phyloP scores from a whole-genome alignment of 2,797 vertebrate genomes.

The Eulemur coronatus region DNA sequence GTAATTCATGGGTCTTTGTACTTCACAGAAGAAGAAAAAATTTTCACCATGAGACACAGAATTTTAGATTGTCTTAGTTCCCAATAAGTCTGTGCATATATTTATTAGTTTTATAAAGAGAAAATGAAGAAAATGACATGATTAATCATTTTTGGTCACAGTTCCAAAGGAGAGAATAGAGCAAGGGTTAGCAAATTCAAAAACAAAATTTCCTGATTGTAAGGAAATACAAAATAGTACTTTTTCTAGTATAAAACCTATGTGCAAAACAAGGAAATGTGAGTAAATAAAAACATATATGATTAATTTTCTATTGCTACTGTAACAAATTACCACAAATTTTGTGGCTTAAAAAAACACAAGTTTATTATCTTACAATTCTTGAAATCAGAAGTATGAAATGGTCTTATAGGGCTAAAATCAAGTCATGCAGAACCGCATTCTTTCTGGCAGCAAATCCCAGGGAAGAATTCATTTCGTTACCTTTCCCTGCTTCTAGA shows the following conservation, averaged over 20 bases:
- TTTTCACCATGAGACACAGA: not conserved
- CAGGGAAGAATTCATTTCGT: not conserved
- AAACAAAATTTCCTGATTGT: not conserved
- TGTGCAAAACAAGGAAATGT: not conserved
- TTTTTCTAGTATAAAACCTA: not conserved
- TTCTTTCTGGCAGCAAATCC: not conserved
- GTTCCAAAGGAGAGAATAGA: not conserved
- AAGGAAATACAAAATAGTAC: not conserved
- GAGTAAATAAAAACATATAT: not conserved
- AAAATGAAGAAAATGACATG: not conserved
- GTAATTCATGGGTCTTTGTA: not conserved
- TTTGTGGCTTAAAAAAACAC: not conserved
- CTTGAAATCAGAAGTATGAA: not conserved
- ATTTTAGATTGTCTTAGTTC: not conserved
- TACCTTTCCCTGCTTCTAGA: not conserved
- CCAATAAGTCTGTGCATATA: not conserved
- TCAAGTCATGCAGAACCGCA: too few species aligned
- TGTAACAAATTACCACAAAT: not conserved
- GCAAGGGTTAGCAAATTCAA: not conserved
- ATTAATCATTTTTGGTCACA: not conserved
- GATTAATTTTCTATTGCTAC: not conserved
- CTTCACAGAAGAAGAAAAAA: not conserved
- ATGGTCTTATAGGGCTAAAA: not conserved
- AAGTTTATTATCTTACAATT: not conserved
- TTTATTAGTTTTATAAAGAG: not conserved